Base-by-base conservation (phyloP, 2,797 vertebrate species). In the Siniperca obscura region DNA sequence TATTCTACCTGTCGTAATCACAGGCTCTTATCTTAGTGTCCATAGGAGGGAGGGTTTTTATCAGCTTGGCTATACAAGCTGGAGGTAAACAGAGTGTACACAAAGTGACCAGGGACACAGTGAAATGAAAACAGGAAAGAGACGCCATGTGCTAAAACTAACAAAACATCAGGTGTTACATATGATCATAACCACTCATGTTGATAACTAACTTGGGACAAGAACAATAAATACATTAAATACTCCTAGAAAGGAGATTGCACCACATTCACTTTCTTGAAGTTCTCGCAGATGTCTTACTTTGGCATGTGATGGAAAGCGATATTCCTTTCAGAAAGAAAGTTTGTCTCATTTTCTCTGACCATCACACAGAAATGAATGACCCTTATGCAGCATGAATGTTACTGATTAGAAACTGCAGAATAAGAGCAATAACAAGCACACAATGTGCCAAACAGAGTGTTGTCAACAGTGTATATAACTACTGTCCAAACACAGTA, bases 1-100 rank as follows among this genome's bases (percentile, higher is more conserved):
- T 83, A 79, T 84, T 85, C 87, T 48, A 60, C 81, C 77, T 89
- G 86, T 85, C 10, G 64, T 92, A 92, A 94, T 92, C 90, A 73
- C 83, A 60, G 56, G 36, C 72, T 83, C 93, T 95, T 95, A 95
- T 94, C 94, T 92, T 11, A 38, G 67, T 74, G 84, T 76, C 77
- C 81, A 64, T 77, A 78, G 85, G 65, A 83, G 83, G 88, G 87
- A 84, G 77, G 83, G 84, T 91, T 89, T 36, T 94, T 95, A 94
- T 94, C 91, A 92, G 89, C 81, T 72, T 69, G 74, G 60, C 90
- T 78, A 74, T 70, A 85, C 81, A 81, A 80, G 84, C 81, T 22
- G 76, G 59, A 53, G 80, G 72, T 66, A 89, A 82, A 91, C 86
- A 90, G 55, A 74, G 72, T 86, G 87, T 87, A 85, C 89, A 22